Conservation (phyloP, 2,797 vertebrate species). For the Margarornis squamiger region DNA sequence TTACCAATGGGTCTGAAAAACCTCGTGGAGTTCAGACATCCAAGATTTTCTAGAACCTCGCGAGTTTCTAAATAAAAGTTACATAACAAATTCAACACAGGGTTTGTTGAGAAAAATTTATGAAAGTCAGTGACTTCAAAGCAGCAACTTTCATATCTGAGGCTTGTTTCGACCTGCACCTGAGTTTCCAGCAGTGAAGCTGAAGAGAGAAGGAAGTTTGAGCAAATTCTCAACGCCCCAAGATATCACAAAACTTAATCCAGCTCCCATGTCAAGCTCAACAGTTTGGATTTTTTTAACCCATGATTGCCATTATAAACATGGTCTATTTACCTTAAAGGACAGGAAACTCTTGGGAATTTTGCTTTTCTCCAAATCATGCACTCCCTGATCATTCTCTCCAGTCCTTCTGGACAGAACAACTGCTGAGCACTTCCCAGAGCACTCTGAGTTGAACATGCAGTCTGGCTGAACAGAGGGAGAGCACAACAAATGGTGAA, state of each 20-base stretch:
- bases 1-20: background rate
- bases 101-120: background rate
- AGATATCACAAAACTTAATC: background rate
- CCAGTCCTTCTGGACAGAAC: background rate
- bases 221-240: background rate
- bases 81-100: background rate
- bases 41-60: background rate
- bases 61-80: background rate
- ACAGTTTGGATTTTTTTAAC: background rate
- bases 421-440: background rate
- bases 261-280: background rate
- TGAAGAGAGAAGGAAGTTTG: background rate
- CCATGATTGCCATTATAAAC: background rate
- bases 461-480: background rate
- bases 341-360: background rate
- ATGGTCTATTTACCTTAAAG: background rate
- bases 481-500: background rate
- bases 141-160: background rate
- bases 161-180: background rate
- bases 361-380: background rate
- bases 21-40: fast-evolving
- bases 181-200: background rate
- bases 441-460: fast-evolving
- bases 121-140: background rate
- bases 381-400: background rate